Base-by-base conservation (phyloP, 2,797 vertebrate genomes). In the Sebastes melanostomus region DNA sequence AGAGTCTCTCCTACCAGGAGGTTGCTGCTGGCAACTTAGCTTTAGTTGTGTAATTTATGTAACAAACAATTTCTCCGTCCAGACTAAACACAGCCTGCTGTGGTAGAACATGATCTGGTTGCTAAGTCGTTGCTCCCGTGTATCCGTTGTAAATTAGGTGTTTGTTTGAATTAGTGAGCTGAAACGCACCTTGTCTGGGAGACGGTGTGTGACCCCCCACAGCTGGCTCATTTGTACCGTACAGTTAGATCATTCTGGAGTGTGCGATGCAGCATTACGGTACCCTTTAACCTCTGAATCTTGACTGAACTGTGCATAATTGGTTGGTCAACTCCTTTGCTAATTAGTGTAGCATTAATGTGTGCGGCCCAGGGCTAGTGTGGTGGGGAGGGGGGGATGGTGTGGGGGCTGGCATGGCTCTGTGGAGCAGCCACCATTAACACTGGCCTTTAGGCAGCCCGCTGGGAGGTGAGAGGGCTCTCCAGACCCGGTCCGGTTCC, bases 271-370 rank as follows among this genome's bases (percentile, higher is more conserved):
- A 66, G 86, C 88, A 85, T 77, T 58, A 80, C 68, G 77, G 75
- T 81, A 77, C 66, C 91, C 92, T 92, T 92, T 95, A 90, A 95
- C 94, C 94, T 88, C 87, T 86, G 79, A 69, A 88, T 92, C 85
- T 88, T 92, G 91, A 95, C 78, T 94, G 94, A 95, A 91, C 93
- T 93, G 93, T 94, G 91, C 87, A 90, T 95, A 96, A 96, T 95
- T 93, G 93, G 91, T 86, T 91, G 93, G 93, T 94, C 93, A 93
- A 85, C 91, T 94, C 86, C 89, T 88, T 91, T 88, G 90, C 92
- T 96, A 95, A 96, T 96, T 96, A 95, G 91, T 56, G 86, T 90
- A 77, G 87, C 92, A 91, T 94, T 94, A 94, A 93, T 92, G 91
- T 89, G 87, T 9, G 70, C 79, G 42, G 91, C 93, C 93, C 75